These are phyloP conservation scores for Anabas testudineus DNA, from an alignment of 2,797 vertebrate species.

Conservation along the genomic window DNA sequence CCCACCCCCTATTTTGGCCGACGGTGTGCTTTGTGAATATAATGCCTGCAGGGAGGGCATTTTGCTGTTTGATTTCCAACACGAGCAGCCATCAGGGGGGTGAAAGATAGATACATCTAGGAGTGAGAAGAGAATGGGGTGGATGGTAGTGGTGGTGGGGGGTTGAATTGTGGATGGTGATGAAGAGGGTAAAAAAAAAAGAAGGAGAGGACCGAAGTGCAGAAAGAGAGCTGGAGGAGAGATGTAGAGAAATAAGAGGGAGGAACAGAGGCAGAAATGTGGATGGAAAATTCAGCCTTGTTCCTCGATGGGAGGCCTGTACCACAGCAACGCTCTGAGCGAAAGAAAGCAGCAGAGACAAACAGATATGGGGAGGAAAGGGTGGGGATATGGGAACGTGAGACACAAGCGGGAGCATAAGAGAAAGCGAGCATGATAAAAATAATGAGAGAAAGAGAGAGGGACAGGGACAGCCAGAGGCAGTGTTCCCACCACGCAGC, in stretches of 20 bases:
- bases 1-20: conserved; percentile 61
- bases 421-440: conserved; percentile 68
- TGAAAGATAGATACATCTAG: conserved; percentile 50
- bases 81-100: conserved; percentile 67
- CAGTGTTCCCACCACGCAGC: conserved; percentile 75
- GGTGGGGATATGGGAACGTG: conserved; percentile 66
- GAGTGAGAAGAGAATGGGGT: conserved; percentile 26
- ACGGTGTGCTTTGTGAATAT: conserved; percentile 67
- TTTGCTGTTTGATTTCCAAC: conserved; percentile 72
- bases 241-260: conserved; percentile 62
- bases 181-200: conserved; percentile 29
- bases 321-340: conserved; percentile 73
- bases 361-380: conserved; percentile 67
- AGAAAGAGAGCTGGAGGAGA: conserved; percentile 68
- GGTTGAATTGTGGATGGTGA: conserved; percentile 47
- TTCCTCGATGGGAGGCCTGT: conserved; percentile 77
- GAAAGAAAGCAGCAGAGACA: conserved; percentile 69
- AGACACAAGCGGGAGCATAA: conserved; percentile 70
- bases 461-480: conserved; percentile 78
- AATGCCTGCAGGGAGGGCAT: conserved; percentile 68
- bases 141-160: conserved; percentile 15
- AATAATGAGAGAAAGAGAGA: conserved; percentile 76
- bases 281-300: conserved; percentile 74
- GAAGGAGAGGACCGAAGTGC: conserved; percentile 53
- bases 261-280: conserved; percentile 62